Evolutionary conservation across 2,888 invertebrate genomes (phyloP), one percentile per base, ranked within the genome.

Genomic region (Drosophila flavopinicola): DNA sequence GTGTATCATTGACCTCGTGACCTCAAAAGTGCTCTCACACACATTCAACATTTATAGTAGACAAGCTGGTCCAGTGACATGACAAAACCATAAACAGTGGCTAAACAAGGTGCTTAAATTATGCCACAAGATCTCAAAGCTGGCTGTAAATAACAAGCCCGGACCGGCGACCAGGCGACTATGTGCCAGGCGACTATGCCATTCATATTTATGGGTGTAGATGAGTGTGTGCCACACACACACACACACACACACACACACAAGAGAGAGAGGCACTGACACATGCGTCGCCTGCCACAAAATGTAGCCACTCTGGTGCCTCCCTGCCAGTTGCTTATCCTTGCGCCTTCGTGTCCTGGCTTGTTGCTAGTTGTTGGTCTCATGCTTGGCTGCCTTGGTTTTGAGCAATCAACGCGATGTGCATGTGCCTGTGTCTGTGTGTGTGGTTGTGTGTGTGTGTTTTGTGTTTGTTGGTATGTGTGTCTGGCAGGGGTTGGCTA

Each of bases 71-170:
- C 80, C 85, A 76, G 66, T 87, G 86, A 87, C 86, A 83, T 69
- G 87, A 78, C 84, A 72, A 66, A 84, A 83, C 86, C 82, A 82
- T 82, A 82, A 87, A 87, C 80, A 82, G 83, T 87, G 88, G 88
- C 86, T 85, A 87, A 87, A 87, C 84, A 83, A 83, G 88, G 88
- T 83, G 82, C 82, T 83, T 83, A 83, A 83, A 83, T 87, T 85
- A 83, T 83, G 82, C 82, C 88, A 86, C 88, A 83, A 79, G 80
- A 83, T 85, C 77, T 83, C 76, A 85, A 68, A 85, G 70, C 80
- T 64, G 78, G 73, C 84, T 87, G 88, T 87, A 82, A 87, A 82
- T 87, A 82, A 87, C 80, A 75, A 68, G 66, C 73, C 63, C 66
- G 39, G 51, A 24, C 32, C 13, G 33, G 38, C 11, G n/a, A 11